phyloP scores from a whole-genome alignment of 2,888 invertebrate genomes.

The Acheta domesticus region DNA sequence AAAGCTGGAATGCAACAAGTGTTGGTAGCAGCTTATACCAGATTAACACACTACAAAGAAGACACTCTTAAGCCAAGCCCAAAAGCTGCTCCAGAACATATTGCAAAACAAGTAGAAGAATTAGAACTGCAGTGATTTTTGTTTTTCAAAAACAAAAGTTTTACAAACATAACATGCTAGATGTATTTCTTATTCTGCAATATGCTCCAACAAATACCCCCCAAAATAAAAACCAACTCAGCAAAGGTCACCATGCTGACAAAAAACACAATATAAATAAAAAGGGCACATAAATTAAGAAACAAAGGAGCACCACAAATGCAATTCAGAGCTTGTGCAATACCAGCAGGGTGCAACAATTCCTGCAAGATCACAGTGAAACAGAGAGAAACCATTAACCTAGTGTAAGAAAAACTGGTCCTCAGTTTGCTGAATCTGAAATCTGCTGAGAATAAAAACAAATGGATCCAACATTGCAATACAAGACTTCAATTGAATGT shows the following conservation, averaged over 20 bases:
- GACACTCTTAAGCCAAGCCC: not conserved
- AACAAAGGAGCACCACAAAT: constrained; percentile 3
- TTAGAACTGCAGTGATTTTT: too few relatives aligned
- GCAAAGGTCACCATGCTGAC: constrained; percentile 7
- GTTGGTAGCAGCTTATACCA: not conserved
- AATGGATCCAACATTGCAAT: too few relatives aligned
- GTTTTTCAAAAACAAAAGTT: too few relatives aligned
- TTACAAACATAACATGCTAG: too few relatives aligned
- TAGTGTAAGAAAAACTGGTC: not conserved
- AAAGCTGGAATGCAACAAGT: constrained; percentile 10
- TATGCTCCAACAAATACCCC: too few relatives aligned
- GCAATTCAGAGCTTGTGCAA: constrained; percentile 18
- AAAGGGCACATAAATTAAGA: not conserved
- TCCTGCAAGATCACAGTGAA: not conserved
- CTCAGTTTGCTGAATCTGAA: constrained; percentile 1
- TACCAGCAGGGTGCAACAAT: not conserved
- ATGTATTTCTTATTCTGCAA: too few relatives aligned
- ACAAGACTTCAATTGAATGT: too few relatives aligned
- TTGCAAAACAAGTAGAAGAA: not conserved
- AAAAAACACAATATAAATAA: not conserved
- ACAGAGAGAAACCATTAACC: not conserved
- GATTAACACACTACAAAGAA: not conserved
- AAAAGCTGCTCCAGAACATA: not conserved
- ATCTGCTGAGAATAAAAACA: not conserved
- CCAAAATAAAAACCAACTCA: not conserved